A percentile compares a stretch with the other conserved stretches of the same genome.
Conservation (phyloP, 2,797 vertebrate genomes). For the Melanotaenia boesemani region DNA sequence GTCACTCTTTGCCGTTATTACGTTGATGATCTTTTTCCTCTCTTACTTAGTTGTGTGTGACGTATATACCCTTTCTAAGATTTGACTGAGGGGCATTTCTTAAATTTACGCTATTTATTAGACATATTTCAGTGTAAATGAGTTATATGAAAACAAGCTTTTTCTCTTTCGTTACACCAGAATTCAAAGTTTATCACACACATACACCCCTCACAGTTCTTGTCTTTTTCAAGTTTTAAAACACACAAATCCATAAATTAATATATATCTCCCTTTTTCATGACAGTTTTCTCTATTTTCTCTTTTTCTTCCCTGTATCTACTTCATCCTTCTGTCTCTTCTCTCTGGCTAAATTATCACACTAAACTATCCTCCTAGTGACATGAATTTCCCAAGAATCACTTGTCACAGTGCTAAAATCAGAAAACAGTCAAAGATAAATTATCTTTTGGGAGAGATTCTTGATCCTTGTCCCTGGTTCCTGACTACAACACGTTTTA, state of each 20-base stretch:
- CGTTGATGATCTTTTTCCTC: slow-evolving; percentile 13
- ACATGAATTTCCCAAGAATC: slow-evolving; percentile 13
- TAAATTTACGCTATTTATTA: slow-evolving; percentile 6
- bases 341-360: background rate
- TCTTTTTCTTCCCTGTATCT: background rate
- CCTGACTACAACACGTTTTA: slow-evolving; percentile 10
- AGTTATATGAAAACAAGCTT: background rate
- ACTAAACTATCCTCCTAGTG: background rate
- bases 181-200: slow-evolving; percentile 8
- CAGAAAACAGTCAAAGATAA: slow-evolving; percentile 4
- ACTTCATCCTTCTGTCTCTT: background rate
- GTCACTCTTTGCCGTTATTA: slow-evolving; percentile 26
- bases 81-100: background rate
- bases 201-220: background rate
- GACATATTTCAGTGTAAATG: background rate
- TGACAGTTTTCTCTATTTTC: background rate
- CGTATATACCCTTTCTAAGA: background rate
- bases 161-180: slow-evolving; percentile 11
- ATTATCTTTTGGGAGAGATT: background rate
- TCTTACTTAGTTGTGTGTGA: background rate
- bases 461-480: slow-evolving; percentile 4
- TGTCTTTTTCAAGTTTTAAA: slow-evolving; percentile 4
- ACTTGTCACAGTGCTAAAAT: background rate
- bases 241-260: background rate
- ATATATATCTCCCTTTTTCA: background rate